phyloP scores from a whole-genome alignment of 2,797 vertebrate species.

The Alosa sapidissima region DNA sequence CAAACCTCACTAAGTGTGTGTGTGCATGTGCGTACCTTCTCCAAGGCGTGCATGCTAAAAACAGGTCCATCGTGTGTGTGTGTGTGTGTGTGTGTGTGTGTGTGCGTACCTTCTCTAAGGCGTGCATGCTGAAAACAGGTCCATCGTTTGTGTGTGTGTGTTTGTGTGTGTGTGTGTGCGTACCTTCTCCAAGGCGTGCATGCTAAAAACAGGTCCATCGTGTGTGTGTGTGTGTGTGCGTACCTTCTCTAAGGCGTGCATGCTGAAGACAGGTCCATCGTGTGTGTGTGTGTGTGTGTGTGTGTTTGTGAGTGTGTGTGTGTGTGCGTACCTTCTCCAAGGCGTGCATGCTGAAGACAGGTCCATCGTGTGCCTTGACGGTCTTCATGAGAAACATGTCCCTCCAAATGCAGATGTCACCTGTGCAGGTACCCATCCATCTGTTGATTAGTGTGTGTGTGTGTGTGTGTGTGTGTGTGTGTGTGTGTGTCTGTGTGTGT shows the following conservation, averaged over 20 bases:
- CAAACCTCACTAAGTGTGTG: too few species aligned
- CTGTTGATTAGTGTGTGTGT: too few species aligned
- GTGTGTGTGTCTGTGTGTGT: too few species aligned
- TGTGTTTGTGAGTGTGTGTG: too few species aligned
- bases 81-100: too few species aligned
- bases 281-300: background rate
- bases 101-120: slow-evolving; percentile 6
- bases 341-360: background rate
- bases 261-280: background rate
- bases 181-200: slow-evolving; percentile 97
- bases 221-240: slow-evolving; percentile 65
- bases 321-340: background rate
- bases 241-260: slow-evolving; percentile 7
- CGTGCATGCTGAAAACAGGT: background rate
- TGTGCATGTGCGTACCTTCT: background rate
- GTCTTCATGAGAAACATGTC: slow-evolving; percentile 96
- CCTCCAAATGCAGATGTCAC: slow-evolving; percentile 98
- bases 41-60: background rate
- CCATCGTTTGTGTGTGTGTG: background rate
- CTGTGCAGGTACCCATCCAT: slow-evolving; percentile 82
- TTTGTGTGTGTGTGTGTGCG: background rate
- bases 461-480: too few species aligned
- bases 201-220: slow-evolving; percentile 96
- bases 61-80: background rate
- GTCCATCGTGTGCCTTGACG: slow-evolving; percentile 94